Base-by-base conservation (phyloP, 2,888 invertebrate species). In the Pemphredon lugubris region DNA sequence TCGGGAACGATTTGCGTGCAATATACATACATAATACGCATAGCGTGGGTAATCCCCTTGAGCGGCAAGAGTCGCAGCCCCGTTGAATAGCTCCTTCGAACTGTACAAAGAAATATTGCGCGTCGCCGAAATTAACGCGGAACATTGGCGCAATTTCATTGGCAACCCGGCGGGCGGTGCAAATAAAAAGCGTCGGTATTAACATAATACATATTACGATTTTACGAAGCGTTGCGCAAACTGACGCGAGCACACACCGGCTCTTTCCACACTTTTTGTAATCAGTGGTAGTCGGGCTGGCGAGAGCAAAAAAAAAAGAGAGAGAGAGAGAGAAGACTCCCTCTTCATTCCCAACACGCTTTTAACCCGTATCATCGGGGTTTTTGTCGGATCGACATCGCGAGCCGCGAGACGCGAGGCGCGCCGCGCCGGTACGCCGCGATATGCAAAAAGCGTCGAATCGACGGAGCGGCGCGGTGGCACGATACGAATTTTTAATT, bases 401-500 rank as follows among this genome's bases (percentile, higher is more conserved):
- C 32, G 44, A 5, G 16, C 9, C n/a, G 37, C 50, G 21, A 37
- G 37, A 26, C 32, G 18, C 37, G 26, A 2, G 23, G 18, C n/a
- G n/a, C n/a, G n/a, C 34, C 30, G 2, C 1, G 30, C 30, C 7
- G 30, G 30, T 9, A 30, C 6, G 30, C 30, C 7, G 9, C 30
- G 30, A 34, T 51, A 47, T 67, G 51, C 68, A 69, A 69, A 69
- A 58, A 69, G 26, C 58, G 47, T 67, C 34, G 21, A 14, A 39
- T 40, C 21, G 30, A 30, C 30, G 1, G 2, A 1, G 7, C 6
- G 30, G 30, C 7, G n/a, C n/a, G 7, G 26, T 5, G 14, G 37
- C 13, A 40, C 61, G 54, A 40, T 18, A 47, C 34, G 65, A 65
- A 79, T 66, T 80, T 77, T 80, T 80, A 80, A 79, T 79, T 74